phyloP scores from a whole-genome alignment of 2,888 invertebrate genomes.

The Chloroclysta siterata region DNA sequence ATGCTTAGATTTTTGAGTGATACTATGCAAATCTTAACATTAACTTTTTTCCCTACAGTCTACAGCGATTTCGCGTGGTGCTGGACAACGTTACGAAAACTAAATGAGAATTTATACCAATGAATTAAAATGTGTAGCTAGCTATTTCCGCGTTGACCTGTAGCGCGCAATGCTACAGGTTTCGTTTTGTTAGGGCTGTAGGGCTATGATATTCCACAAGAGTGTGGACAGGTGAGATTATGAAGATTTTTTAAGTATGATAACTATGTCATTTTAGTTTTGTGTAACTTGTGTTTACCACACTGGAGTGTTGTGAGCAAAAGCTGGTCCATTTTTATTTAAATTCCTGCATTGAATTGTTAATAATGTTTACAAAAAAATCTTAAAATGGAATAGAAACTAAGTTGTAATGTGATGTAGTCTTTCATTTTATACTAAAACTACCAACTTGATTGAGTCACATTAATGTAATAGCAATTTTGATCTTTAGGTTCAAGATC shows the following conservation, averaged over 20 bases:
- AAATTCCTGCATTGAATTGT: slow-evolving; percentile 28
- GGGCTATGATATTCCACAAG: slow-evolving; percentile 76
- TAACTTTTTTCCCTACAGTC: slow-evolving; percentile 85
- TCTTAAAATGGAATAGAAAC: slow-evolving; percentile 2
- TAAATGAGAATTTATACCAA: slow-evolving; percentile 74
- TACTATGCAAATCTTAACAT: slow-evolving; percentile 77
- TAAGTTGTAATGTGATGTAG: slow-evolving; percentile 23
- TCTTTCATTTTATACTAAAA: slow-evolving; percentile 21
- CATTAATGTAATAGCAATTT: slow-evolving; percentile 29
- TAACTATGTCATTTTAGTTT: slow-evolving; percentile 69
- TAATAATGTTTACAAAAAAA: slow-evolving; percentile 7
- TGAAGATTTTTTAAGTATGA: slow-evolving; percentile 79
- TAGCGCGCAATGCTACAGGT: slow-evolving; percentile 86
- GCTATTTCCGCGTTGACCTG: slow-evolving; percentile 82
- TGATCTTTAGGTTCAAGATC: slow-evolving; percentile 94
- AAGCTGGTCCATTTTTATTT: slow-evolving; percentile 50
- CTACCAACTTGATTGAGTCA: slow-evolving; percentile 8
- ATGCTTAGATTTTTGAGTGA: slow-evolving; percentile 77
- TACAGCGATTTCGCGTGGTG: slow-evolving; percentile 81
- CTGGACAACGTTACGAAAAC: slow-evolving; percentile 79
- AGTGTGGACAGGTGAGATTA: slow-evolving; percentile 83
- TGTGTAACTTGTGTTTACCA: slow-evolving; percentile 54
- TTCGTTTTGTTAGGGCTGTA: slow-evolving; percentile 82
- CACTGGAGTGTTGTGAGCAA: slow-evolving; percentile 45
- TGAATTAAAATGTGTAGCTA: slow-evolving; percentile 80